Evolutionary conservation across 2,888 invertebrate species (phyloP), one percentile per base, ranked within the genome.

Genomic region (Eustalomyia histrio): DNA sequence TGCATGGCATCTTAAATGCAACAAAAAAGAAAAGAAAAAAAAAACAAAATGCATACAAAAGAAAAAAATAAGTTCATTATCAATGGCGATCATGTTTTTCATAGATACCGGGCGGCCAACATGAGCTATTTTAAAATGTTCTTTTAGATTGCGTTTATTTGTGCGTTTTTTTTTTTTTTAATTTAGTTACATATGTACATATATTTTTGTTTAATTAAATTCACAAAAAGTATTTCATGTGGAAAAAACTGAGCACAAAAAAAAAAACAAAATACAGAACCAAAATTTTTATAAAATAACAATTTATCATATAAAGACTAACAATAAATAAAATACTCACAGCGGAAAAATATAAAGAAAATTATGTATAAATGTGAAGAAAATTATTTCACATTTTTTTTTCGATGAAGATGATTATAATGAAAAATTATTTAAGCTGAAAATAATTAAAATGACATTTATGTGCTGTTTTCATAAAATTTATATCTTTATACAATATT

Each of bases 381-480:
- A 60, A 50, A 33, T 18, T 12, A 43, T 43, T 43, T 43, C 16
- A 47, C 16, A 52, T 14, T 18, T 67, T 39, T 61, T 14, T 29
- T 55, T 33, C 1, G 33, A 2, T 18, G 39, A 24, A 39, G 53
- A 55, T 52, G 29, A 33, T 55, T 39, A 55, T 52, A 18, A 33
- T 55, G 47, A 29, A 53, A 53, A 39, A 63, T 14, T 53, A 52
- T 60, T 72, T 16, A 55, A 69, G 16, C 47, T 17, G n/a, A 73
- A 74, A 78, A 74, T 74, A 81, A 81, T 74, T 67, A 74, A 78
- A 60, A 61, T 78, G 78, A 78, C 78, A 78, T 78, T 78, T 57
- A 74, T 80, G 65, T 60, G 55, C 14, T 76, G 39, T 61, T 68
- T 18, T 16, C 0, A 47, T n/a, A 47, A n/a, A 2, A 47, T 47